phyloP scores from a whole-genome alignment of 2,888 invertebrate species.

The Ctena decussata region DNA sequence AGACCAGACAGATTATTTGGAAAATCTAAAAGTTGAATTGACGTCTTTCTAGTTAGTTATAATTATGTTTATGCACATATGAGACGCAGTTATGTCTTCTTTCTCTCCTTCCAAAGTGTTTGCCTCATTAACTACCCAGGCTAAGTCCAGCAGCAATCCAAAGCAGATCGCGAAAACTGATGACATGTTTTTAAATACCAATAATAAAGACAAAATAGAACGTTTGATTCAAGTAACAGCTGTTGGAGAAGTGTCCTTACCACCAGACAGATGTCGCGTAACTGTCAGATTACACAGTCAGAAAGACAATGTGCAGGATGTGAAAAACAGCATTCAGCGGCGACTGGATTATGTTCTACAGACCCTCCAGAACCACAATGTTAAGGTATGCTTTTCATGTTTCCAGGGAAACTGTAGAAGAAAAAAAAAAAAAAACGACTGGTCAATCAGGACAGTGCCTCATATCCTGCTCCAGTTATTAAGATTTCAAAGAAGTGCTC shows the following conservation, averaged over 20 bases:
- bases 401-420: no score
- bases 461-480: no score
- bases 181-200: conserved; percentile 34
- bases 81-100: conserved; percentile 65
- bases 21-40: no score
- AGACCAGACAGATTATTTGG: no score
- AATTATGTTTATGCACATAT: no score
- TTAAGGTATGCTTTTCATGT: no score
- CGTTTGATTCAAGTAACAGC: conserved; percentile 80
- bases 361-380: conserved; percentile 80
- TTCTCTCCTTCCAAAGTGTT: conserved; percentile 68
- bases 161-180: background rate
- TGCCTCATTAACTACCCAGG: conserved; percentile 54
- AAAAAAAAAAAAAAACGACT: no score
- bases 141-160: conserved; percentile 8
- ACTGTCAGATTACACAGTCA: conserved; percentile 74
- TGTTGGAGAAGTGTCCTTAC: conserved; percentile 79
- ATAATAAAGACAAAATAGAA: conserved; percentile 34
- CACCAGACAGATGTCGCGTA: conserved; percentile 81
- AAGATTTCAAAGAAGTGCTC: no score
- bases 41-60: no score
- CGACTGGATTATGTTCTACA: conserved; percentile 83
- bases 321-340: conserved; percentile 82
- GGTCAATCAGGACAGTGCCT: no score
- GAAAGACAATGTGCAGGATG: conserved; percentile 82